Base-by-base conservation (phyloP, 2,888 invertebrate genomes). In the Thecocarcelia acutangulata region DNA sequence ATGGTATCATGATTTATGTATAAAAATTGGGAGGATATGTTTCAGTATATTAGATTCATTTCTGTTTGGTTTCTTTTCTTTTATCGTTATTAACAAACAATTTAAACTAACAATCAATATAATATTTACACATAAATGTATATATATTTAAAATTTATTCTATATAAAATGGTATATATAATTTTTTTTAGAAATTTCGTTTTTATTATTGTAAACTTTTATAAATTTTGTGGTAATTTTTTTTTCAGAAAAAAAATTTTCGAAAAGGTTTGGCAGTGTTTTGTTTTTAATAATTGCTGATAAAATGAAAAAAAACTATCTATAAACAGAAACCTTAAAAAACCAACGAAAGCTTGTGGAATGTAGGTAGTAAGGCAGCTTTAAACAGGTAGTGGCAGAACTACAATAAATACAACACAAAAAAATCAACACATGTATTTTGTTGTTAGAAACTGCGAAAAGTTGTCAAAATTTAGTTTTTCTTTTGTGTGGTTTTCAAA, bases 261-360 rank as follows among this genome's bases (percentile, higher is more conserved):
- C 42, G 13, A 50, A 63, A 54, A 40, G 21, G 48, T 76, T 80
- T 80, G 80, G 80, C 80, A 80, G 80, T 80, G 80, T 76, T 48
- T 52, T 56, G 3, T 70, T 33, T 50, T 59, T 50, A 12, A 52
- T 59, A 15, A 19, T 42, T 19, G 8, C 13, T 40, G 13, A 15
- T 12, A 46, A 74, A 46, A 56, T 24, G 6, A 19, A 74, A 33
- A 48, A 4, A 2, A 46, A 33, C 19, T 28, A 12, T n/a, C n/a
- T n/a, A n/a, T n/a, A 48, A 13, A 19, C 9, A n/a, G n/a, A 46
- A 28, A 21, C 3, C 37, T 17, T 13, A 40, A 40, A 2, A 19
- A 19, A 19, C 15, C 11, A 37, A 24, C 11, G 3, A 58, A 56
- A 56, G 33, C 54, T 33, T 15, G 33, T 33, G 33, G 3, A 1